phyloP scores from a whole-genome alignment of 64 coral and sea anemone species.

The Platygyra sinensis region DNA sequence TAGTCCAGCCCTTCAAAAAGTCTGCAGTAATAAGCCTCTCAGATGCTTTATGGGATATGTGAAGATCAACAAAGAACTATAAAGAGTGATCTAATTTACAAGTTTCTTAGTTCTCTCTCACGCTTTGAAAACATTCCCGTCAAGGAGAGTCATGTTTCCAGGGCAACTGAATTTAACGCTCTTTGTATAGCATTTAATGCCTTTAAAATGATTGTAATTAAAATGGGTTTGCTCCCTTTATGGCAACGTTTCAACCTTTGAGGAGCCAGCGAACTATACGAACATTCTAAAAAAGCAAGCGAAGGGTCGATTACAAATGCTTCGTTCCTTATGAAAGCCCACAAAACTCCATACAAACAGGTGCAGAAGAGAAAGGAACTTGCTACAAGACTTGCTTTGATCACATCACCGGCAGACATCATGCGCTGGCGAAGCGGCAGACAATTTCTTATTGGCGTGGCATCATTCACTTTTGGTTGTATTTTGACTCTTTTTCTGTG shows the following conservation, averaged over 20 bases:
- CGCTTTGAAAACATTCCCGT: not conserved
- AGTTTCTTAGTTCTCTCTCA: not conserved
- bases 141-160: conserved; percentile 5
- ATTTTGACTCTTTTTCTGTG: not conserved
- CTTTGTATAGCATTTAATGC: not conserved
- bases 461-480: conserved; percentile 1
- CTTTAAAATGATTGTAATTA: no score
- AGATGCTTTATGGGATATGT: not conserved
- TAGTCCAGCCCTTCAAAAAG: no score
- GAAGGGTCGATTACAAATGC: no score
- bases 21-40: no score
- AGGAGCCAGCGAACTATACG: no score
- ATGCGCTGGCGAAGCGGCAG: not conserved
- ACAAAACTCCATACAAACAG: no score
- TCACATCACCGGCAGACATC: not conserved
- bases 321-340: no score
- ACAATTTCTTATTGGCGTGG: not conserved
- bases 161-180: not conserved
- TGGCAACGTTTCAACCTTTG: no score
- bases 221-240: not conserved
- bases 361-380: not conserved
- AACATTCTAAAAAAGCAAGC: no score
- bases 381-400: not conserved
- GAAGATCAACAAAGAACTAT: not conserved
- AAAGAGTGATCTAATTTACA: not conserved